Base-by-base conservation (phyloP, 2,113 vertebrate species). In the Pterocles orientalis region DNA sequence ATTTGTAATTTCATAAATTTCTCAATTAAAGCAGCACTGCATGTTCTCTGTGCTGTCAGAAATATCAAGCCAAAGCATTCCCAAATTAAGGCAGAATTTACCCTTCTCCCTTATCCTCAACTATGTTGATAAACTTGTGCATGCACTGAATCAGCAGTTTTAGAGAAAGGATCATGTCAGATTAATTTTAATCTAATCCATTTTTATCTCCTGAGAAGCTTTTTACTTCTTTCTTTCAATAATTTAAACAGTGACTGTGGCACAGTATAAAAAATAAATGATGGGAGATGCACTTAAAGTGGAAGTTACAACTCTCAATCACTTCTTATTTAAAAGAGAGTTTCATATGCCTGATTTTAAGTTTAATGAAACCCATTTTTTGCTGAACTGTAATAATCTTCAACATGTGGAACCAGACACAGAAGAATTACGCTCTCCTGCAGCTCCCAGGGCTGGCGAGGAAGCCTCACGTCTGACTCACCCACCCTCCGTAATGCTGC, bases 171-270 rank as follows among this genome's bases (percentile, higher is more conserved):
- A 94, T 90, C 85, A 86, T 56, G 58, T 69, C 78, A 93, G 92
- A 96, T 96, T 96, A 91, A 82, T 95, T 97, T 97, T 92, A 95
- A 86, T 94, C 91, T 93, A 83, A 93, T 79, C 82, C 65, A 92
- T 89, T 96, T 84, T 62, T 76, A 79, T 86, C 77, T 94, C 92
- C 92, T 80, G 78, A 96, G 71, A 57, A 95, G 92, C 26, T 78
- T 83, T 93, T 92, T 94, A 83, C 83, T 71, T 88, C 60, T 82
- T 85, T 61, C 88, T 78, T 82, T 95, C 65, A 95, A 92, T 96
- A 95, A 95, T 95, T 94, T 93, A 92, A 92, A 64, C 14, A 51
- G 54, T 43, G 82, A 79, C 92, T 87, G 81, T 94, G 73, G 70
- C 82, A 61, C 4, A 51, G 66, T 62, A 94, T 97, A 50, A 97